Conservation (phyloP, 2,888 invertebrate genomes). For the Himalopsyche japonica region DNA sequence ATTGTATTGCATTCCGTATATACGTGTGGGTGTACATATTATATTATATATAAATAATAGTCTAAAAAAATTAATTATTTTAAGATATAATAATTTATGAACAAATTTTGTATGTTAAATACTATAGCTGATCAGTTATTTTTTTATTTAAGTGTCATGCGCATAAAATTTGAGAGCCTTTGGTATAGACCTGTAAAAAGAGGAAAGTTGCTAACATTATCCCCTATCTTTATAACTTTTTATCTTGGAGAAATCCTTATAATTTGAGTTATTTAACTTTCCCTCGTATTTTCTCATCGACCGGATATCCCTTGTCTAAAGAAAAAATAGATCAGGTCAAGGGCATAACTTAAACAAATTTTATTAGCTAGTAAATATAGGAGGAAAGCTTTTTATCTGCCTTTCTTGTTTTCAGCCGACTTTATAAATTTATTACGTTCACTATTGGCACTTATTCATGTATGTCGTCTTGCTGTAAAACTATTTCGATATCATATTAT, state of each 20-base stretch:
- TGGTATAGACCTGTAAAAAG: not conserved
- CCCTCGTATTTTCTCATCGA: not conserved
- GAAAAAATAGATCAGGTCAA: not conserved
- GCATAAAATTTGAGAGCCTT: not conserved
- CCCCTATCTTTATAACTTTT: slow-evolving; percentile 1
- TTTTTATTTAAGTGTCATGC: no score
- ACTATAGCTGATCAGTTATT: no score
- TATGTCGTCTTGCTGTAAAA: not conserved
- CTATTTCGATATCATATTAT: no score
- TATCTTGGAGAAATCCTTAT: not conserved
- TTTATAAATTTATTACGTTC: not conserved
- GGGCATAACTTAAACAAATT: not conserved
- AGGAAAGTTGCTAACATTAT: not conserved
- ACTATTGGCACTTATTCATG: not conserved
- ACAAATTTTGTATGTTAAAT: no score
- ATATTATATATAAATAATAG: no score
- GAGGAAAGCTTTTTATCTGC: not conserved
- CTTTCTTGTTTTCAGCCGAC: not conserved
- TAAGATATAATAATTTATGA: no score
- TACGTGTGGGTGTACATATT: no score
- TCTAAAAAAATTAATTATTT: no score
- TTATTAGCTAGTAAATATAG: not conserved
- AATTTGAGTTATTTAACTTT: not conserved
- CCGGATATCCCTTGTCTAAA: not conserved
- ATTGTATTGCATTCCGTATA: no score